Conservation (phyloP, 2,888 invertebrate genomes). For the Luffia ferchaultella region DNA sequence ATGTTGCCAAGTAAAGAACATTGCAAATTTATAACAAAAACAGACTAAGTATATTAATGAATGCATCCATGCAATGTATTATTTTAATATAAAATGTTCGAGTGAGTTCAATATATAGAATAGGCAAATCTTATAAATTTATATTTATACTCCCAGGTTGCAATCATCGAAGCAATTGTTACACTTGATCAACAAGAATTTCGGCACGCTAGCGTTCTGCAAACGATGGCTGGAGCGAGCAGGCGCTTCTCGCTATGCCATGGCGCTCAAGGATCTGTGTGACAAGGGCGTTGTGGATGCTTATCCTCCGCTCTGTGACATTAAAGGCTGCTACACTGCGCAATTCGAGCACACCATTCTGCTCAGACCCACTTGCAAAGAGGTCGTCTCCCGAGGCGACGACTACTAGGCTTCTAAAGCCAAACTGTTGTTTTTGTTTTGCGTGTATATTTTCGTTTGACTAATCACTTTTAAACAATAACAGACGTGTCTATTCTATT, state of each 20-base stretch:
- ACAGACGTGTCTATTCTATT: conserved; percentile 8
- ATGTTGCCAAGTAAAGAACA: too few species aligned
- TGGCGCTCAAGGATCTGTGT: conserved; percentile 98
- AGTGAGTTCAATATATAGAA: too few species aligned
- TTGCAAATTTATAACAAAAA: too few species aligned
- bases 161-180: conserved; percentile 93
- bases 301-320: conserved; percentile 97
- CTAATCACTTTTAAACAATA: conserved; percentile 11
- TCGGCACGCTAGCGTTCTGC: conserved; percentile 98
- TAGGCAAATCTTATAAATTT: too few species aligned
- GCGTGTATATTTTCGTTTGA: conserved; percentile 4
- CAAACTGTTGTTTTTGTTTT: conserved; percentile 1
- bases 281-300: conserved; percentile 98
- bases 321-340: conserved; percentile 97
- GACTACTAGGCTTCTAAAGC: conserved; percentile 75
- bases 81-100: too few species aligned
- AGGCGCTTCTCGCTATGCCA: conserved; percentile 96
- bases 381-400: conserved; percentile 94
- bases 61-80: too few species aligned
- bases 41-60: too few species aligned
- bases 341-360: conserved; percentile 99
- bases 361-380: conserved; percentile 97
- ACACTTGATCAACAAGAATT: conserved; percentile 94
- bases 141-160: conserved; percentile 65
- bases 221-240: conserved; percentile 98